Evolutionary conservation across 2,888 invertebrate species (phyloP).

Genomic region (Amphimallon solstitiale): DNA sequence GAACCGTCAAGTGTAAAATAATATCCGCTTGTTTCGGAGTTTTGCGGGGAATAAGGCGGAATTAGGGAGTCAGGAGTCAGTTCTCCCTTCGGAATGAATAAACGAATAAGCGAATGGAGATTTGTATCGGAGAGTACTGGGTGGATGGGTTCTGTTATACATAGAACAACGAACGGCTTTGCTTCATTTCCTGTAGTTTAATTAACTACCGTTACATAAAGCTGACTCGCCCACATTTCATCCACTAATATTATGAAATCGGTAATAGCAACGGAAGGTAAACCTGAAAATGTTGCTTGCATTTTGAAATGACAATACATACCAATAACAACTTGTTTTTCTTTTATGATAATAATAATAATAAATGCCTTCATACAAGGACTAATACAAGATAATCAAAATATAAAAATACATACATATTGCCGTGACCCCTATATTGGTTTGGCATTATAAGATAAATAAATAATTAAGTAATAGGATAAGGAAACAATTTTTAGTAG

Average conservation of each 20-base stretch:
- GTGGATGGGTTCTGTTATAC: slow-evolving; percentile 12
- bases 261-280: slow-evolving; percentile 7
- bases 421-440: no score
- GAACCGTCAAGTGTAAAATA: slow-evolving; percentile 5
- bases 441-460: no score
- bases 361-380: no score
- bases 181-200: slow-evolving; percentile 24
- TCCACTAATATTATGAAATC: slow-evolving; percentile 23
- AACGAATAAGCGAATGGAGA: slow-evolving; percentile 1
- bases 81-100: neutral
- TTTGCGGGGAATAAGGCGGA: neutral
- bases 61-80: no score
- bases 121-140: neutral
- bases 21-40: slow-evolving; percentile 6
- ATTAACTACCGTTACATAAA: slow-evolving; percentile 24
- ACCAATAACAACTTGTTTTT: no score
- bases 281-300: no score
- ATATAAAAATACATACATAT: no score
- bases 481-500: no score
- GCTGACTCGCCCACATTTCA: slow-evolving; percentile 17
- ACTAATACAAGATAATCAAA: no score
- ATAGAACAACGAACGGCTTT: slow-evolving; percentile 9
- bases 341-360: no score
- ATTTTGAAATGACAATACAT: no score
- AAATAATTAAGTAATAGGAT: no score